A percentile compares a stretch with the other conserved stretches of the same genome.
Conservation (phyloP, 2,113 vertebrate genomes). For the Rhabdomys dilectus region DNA sequence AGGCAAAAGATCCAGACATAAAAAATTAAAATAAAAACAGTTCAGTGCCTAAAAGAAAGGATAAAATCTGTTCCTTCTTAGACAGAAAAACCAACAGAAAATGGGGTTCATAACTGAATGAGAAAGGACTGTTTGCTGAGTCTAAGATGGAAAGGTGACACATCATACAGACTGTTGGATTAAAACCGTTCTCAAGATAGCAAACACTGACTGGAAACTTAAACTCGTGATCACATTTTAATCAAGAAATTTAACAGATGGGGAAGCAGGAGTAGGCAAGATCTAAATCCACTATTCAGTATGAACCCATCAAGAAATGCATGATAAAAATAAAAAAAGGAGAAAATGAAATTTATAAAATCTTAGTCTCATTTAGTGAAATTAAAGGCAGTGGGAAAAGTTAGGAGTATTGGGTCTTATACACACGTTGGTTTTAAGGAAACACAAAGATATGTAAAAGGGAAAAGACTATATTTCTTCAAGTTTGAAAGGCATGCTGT, state of each 20-base stretch:
- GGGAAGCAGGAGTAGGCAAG: too few species aligned
- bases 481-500: constrained; percentile 54
- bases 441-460: constrained; percentile 27
- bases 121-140: not conserved
- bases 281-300: not conserved
- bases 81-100: not conserved
- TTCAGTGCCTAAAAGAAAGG: not conserved
- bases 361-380: constrained; percentile 15
- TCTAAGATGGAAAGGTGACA: constrained; percentile 27
- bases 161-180: not conserved
- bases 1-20: not conserved
- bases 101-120: not conserved
- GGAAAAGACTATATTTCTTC: constrained; percentile 22
- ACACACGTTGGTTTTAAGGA: not conserved
- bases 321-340: not conserved
- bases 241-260: not conserved
- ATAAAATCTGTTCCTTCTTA: not conserved
- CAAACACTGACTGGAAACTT: constrained; percentile 24
- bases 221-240: constrained; percentile 50
- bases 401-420: not conserved
- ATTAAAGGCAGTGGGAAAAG: not conserved
- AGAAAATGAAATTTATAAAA: not conserved
- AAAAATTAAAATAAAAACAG: not conserved
- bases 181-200: not conserved
- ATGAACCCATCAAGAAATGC: not conserved